These are phyloP conservation scores for Mixornis gularis DNA, from an alignment of 2,113 vertebrate genomes.

Conservation along the genomic window DNA sequence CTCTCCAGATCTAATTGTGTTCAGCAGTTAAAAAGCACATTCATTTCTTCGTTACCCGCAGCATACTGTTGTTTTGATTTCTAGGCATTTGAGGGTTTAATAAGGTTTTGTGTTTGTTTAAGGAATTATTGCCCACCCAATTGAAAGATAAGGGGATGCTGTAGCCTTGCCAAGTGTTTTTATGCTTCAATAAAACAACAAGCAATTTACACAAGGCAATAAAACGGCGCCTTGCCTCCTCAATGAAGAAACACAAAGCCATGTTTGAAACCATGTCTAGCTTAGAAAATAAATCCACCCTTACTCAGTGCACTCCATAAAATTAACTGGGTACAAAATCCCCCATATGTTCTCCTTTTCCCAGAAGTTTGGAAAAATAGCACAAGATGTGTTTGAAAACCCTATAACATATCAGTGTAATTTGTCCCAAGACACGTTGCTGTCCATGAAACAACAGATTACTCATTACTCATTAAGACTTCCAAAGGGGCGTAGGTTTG, in stretches of 20 bases:
- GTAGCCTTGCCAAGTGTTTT: conserved; percentile 51
- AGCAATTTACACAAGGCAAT: conserved; percentile 49
- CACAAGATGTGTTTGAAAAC: not conserved
- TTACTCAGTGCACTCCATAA: conserved; percentile 13
- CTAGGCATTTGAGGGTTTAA: conserved; percentile 28
- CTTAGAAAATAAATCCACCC: conserved; percentile 15
- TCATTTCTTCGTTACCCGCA: not conserved
- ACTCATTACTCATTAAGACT: not conserved
- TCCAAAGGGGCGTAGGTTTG: not conserved
- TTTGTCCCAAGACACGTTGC: not conserved
- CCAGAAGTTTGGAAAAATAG: not conserved
- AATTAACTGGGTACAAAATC: not conserved
- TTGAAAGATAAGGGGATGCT: conserved; percentile 32
- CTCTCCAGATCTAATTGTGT: not conserved
- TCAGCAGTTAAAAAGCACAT: not conserved
- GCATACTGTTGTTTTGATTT: conserved; percentile 15
- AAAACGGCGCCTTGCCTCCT: not conserved
- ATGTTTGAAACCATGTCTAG: not conserved
- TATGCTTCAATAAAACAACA: conserved; percentile 46
- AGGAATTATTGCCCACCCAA: conserved; percentile 35
- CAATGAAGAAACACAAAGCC: conserved; percentile 19
- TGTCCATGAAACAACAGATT: not conserved
- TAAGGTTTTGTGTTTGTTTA: conserved; percentile 40
- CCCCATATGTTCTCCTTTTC: not conserved
- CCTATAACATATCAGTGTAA: fast-evolving